A percentile compares a stretch with the other conserved stretches of the same genome.
phyloP scores from a whole-genome alignment of 2,113 vertebrate species.

The Fregetta grallaria region DNA sequence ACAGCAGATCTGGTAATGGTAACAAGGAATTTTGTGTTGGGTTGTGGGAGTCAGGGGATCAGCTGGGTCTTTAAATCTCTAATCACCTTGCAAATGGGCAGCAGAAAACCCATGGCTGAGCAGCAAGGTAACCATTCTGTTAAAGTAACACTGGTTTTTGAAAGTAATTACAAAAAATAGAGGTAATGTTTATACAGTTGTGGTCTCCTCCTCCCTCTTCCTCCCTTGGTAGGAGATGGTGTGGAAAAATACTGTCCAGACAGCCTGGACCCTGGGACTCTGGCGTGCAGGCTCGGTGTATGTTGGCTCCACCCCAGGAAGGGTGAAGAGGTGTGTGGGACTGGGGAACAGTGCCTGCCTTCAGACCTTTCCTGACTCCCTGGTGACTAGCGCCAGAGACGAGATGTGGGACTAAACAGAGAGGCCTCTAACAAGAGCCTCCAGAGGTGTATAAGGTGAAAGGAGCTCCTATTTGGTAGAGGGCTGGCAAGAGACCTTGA shows the following conservation, averaged over 20 bases:
- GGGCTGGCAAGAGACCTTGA: neutral
- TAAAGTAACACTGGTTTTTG: neutral
- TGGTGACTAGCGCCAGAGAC: neutral
- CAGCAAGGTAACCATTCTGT: neutral
- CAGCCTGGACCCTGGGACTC: neutral
- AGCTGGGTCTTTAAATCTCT: neutral
- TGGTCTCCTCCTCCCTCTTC: neutral
- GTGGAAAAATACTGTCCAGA: neutral
- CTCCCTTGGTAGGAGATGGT: neutral
- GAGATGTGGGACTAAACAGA: neutral
- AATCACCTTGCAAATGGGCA: neutral
- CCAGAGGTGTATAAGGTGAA: neutral
- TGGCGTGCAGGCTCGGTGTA: rapidly evolving
- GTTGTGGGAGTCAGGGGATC: neutral
- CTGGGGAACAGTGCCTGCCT: neutral
- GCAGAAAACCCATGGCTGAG: neutral
- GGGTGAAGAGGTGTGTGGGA: neutral
- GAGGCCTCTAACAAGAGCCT: neutral
- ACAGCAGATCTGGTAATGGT: neutral
- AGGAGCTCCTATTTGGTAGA: neutral
- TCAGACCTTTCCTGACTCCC: neutral
- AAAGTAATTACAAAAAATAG: neutral
- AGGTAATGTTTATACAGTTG: neutral
- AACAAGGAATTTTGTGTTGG: neutral
- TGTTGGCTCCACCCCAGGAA: neutral